Conservation (phyloP, 2,113 vertebrate species). For the Platanista minor region DNA sequence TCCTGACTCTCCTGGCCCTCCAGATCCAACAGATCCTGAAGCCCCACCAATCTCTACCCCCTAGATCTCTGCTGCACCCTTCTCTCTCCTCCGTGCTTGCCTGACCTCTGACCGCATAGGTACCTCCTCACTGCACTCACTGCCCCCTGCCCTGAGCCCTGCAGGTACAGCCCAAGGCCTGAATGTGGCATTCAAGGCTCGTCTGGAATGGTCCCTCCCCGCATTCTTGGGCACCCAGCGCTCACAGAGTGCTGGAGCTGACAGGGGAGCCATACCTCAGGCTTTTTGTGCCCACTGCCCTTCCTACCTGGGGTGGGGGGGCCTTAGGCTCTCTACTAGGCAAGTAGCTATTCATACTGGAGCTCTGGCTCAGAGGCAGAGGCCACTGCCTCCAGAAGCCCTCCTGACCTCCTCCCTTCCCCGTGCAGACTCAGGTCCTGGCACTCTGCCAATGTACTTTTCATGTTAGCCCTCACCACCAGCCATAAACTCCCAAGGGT, state of each 20-base stretch:
- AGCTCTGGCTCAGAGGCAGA: background rate
- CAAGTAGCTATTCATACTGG: background rate
- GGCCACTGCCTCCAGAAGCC: background rate
- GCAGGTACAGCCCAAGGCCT: background rate
- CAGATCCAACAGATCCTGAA: background rate
- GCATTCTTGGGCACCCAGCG: rapidly evolving
- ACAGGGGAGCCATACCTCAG: background rate
- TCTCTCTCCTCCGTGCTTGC: background rate
- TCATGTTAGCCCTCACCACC: background rate
- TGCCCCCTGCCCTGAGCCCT: background rate
- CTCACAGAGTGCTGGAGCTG: no score
- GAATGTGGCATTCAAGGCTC: background rate
- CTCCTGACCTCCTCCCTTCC: background rate
- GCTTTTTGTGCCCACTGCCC: background rate
- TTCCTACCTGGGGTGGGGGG: no score
- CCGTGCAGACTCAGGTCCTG: rapidly evolving
- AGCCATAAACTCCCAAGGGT: background rate
- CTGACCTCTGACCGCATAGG: background rate
- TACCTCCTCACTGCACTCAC: rapidly evolving
- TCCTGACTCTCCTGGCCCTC: background rate
- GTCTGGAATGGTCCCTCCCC: background rate
- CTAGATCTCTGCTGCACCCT: rapidly evolving
- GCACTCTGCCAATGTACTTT: background rate
- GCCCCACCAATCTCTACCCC: background rate
- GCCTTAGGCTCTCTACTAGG: no score